Base-by-base conservation (phyloP, 1,140 invertebrate genomes). In the Drosophila trapezifrons region DNA sequence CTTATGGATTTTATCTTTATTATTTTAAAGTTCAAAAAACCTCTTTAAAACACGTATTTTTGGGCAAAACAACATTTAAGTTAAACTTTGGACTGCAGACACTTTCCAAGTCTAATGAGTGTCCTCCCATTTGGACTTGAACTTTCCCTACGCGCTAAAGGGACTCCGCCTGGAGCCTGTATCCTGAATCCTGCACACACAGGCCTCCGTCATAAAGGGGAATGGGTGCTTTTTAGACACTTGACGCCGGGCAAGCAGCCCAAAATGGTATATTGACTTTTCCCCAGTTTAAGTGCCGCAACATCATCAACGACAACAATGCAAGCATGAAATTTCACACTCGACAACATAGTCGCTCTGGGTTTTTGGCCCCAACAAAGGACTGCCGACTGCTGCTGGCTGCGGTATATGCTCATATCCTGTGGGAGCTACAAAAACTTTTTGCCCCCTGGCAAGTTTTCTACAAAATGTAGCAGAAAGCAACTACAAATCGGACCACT, bases 261-360 rank as follows among this genome's bases (percentile, higher is more conserved):
- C 46, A 54, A 46, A 43, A 54, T 51, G 59, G 57, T 77, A 65
- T 81, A 72, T 81, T 80, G 59, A 77, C 75, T 82, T 74, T 63
- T 78, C 51, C 47, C 46, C 60, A 58, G 58, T 65, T 66, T 83
- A 79, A 75, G 63, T 82, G 76, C 45, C 75, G 71, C 75, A 83
- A 78, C 79, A 82, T 74, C 79, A 82, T 74, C 74, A 80, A 63
- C 70, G 64, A 80, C 76, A 80, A 72, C 83, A 89, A 80, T 80
- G 84, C 54, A 89, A 78, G 84, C 84, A 89, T 87, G 84, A 89
- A 83, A 89, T 87, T 87, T 87, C 85, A 82, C 84, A 87, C 85
- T 87, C 74, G 64, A 80, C 76, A 84, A 89, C 73, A 79, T 71
- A 80, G 84, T 85, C 57, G 63, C 76, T 56, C 55, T 62, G 56